Percentiles rank a stretch among this genome's conserved stretches.
Conservation (phyloP, 2,797 vertebrate genomes). For the Gallinago nigripennis region DNA sequence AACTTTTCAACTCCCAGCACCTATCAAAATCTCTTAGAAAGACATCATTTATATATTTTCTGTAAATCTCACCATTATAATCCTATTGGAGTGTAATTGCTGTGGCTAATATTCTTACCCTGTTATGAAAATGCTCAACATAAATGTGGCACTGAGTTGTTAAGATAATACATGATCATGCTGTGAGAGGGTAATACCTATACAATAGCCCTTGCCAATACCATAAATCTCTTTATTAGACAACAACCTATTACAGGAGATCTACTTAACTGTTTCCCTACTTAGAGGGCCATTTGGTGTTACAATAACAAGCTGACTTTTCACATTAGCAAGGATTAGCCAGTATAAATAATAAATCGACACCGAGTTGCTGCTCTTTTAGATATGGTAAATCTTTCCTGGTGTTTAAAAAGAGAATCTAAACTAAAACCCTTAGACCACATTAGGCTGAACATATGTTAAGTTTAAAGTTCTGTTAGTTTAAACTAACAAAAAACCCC, state of each 20-base stretch:
- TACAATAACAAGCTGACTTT: conserved; percentile 76
- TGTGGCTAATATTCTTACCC: conserved; percentile 80
- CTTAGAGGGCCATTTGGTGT: conserved; percentile 75
- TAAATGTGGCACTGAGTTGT: conserved; percentile 79
- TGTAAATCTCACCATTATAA: conserved; percentile 76
- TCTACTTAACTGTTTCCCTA: conserved; percentile 78
- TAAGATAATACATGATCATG: conserved; percentile 79
- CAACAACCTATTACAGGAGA: conserved; percentile 74
- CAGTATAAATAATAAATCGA: conserved; percentile 77
- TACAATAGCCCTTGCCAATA: conserved; percentile 77
- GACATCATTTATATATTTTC: conserved; percentile 56
- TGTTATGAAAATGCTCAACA: conserved; percentile 78
- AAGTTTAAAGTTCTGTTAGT: conserved; percentile 18
- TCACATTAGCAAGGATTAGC: conserved; percentile 77
- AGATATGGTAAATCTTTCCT: conserved; percentile 48
- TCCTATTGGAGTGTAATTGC: conserved; percentile 86
- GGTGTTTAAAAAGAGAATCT: conserved; percentile 50
- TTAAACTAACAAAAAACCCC: conserved; percentile 9
- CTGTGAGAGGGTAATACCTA: conserved; percentile 79
- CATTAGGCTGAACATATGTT: background rate
- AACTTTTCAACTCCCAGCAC: conserved; percentile 38
- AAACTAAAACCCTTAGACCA: conserved; percentile 30
- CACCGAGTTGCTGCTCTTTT: conserved; percentile 50
- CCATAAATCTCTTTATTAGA: conserved; percentile 82
- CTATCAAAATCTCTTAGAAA: conserved; percentile 39